Evolutionary conservation across 2,888 invertebrate genomes (phyloP).

Genomic region (Autographa pulchrina): DNA sequence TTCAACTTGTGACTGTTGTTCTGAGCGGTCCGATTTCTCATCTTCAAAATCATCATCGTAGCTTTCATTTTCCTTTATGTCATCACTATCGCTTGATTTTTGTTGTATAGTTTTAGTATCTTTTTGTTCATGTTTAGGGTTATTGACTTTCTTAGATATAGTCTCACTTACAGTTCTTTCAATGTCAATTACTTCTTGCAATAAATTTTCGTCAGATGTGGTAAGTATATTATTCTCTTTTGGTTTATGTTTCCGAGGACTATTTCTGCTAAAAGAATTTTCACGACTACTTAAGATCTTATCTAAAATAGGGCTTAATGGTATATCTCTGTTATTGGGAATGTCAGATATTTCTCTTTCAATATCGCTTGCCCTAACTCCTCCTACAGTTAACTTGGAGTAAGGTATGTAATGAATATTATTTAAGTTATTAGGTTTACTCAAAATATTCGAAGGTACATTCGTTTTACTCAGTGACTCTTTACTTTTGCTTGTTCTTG

Average conservation of each 20-base stretch:
- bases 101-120: constrained; percentile 39
- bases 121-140: constrained; percentile 49
- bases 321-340: constrained; percentile 74
- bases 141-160: constrained; percentile 67
- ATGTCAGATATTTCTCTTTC: constrained; percentile 80
- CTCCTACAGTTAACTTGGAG: constrained; percentile 84
- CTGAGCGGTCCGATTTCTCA: constrained; percentile 75
- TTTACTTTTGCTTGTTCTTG: constrained; percentile 57
- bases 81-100: constrained; percentile 57
- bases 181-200: constrained; percentile 83
- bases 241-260: constrained; percentile 62
- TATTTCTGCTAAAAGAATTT: constrained; percentile 75
- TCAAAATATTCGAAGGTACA: constrained; percentile 11
- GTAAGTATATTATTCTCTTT: constrained; percentile 73
- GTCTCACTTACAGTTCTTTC: constrained; percentile 78
- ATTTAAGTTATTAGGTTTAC: constrained; percentile 62
- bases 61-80: constrained; percentile 69
- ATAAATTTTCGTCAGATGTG: constrained; percentile 84
- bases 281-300: constrained; percentile 80
- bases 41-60: constrained; percentile 87
- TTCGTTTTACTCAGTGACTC: constrained; percentile 57
- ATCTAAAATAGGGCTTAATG: constrained; percentile 80
- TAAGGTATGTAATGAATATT: constrained; percentile 85
- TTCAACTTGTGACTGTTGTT: constrained; percentile 36
- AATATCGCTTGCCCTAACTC: constrained; percentile 80